These are phyloP conservation scores for Falco columbarius DNA, from an alignment of 2,797 vertebrate genomes.

Conservation along the genomic window DNA sequence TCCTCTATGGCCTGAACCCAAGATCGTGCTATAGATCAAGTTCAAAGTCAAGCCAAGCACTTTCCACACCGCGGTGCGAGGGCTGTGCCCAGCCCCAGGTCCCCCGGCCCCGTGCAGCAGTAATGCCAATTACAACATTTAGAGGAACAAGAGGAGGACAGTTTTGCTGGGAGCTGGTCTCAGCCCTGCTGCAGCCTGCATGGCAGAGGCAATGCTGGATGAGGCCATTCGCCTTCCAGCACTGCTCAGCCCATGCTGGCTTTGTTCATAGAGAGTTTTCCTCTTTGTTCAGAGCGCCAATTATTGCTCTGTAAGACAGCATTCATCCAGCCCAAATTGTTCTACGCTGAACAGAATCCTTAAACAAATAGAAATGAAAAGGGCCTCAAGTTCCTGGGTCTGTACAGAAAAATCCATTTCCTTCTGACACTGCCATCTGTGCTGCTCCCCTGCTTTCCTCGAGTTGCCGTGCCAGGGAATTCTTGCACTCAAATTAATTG, in stretches of 20 bases:
- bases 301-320: background rate
- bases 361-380: background rate
- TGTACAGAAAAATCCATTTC: background rate
- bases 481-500: slow-evolving; percentile 8
- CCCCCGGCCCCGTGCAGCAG: background rate
- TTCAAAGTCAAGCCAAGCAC: background rate
- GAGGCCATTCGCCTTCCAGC: background rate
- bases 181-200: background rate
- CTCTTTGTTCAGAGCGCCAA: background rate
- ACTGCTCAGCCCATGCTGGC: background rate
- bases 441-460: background rate
- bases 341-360: background rate
- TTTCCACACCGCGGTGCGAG: rapidly evolving
- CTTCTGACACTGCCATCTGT: background rate
- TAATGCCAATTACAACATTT: rapidly evolving
- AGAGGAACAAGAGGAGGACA: background rate
- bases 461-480: background rate
- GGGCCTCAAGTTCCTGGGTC: background rate
- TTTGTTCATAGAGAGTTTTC: background rate
- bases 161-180: background rate
- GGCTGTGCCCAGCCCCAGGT: background rate
- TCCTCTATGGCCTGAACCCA: background rate
- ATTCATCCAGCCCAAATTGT: background rate
- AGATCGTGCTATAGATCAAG: background rate
- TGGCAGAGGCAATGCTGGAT: rapidly evolving